Conservation (phyloP, 2,797 vertebrate genomes). For the Acanthornis magna region DNA sequence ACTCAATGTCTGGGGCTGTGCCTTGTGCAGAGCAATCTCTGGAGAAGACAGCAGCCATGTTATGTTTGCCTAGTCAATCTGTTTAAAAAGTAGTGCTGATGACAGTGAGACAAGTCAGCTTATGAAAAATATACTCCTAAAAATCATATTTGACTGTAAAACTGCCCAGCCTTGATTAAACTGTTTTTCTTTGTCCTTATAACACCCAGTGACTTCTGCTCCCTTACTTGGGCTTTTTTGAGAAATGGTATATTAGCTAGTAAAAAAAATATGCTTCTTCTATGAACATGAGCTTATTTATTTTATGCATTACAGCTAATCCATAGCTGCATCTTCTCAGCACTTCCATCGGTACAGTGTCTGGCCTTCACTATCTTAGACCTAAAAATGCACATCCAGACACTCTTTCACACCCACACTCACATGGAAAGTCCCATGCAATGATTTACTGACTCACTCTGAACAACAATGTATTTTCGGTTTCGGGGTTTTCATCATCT, state of each 20-base stretch:
- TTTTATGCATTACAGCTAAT: neutral
- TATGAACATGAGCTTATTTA: neutral
- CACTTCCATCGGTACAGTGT: neutral
- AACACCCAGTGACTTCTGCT: neutral
- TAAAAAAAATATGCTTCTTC: neutral
- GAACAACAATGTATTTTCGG: neutral
- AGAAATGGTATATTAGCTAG: neutral
- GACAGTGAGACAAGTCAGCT: neutral
- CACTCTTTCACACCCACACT: neutral
- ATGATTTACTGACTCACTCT: neutral
- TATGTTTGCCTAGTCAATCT: neutral
- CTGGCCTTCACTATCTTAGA: neutral
- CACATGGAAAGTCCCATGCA: accelerated
- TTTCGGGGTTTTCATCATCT: neutral
- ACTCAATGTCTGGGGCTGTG: neutral
- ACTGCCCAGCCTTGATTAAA: neutral
- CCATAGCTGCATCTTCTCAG: neutral
- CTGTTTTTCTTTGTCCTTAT: neutral
- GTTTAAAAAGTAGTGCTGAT: neutral
- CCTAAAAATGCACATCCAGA: neutral
- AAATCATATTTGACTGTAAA: neutral
- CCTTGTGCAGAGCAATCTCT: neutral
- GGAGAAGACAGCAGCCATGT: neutral
- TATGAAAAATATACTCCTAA: neutral
- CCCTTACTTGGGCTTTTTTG: neutral